Evolutionary conservation across 2,888 invertebrate genomes (phyloP).

Genomic region (Idaea biselata): DNA sequence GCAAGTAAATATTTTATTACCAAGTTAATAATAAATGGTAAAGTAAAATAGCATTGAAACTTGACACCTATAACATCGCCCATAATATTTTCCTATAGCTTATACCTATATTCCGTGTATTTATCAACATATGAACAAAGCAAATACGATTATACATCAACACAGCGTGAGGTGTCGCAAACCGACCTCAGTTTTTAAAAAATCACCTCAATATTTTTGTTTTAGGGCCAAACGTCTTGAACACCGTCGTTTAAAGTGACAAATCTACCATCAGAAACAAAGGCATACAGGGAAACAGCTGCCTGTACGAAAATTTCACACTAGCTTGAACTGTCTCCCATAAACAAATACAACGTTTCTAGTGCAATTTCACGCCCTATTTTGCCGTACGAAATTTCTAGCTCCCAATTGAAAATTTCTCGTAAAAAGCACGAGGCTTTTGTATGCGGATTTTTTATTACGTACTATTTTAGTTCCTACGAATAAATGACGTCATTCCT

Average conservation of each 20-base stretch:
- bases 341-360: conserved; percentile 73
- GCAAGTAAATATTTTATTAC: too few relatives aligned
- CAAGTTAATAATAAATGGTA: neutral
- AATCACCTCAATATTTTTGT: conserved; percentile 26
- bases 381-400: conserved; percentile 68
- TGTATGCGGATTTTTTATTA: conserved; percentile 62
- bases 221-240: conserved; percentile 30
- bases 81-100: neutral
- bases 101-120: neutral
- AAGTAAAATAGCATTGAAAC: neutral
- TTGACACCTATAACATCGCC: neutral
- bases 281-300: conserved; percentile 45
- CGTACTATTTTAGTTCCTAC: conserved; percentile 57
- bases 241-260: conserved; percentile 45
- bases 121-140: neutral
- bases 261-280: conserved; percentile 49
- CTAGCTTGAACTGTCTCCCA: conserved; percentile 50
- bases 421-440: conserved; percentile 55
- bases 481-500: conserved; percentile 63
- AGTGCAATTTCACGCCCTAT: conserved; percentile 75
- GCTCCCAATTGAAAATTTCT: conserved; percentile 64
- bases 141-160: conserved; percentile 4
- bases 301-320: conserved; percentile 63
- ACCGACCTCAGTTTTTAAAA: conserved; percentile 20
- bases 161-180: conserved; percentile 27